Percentiles rank a stretch among this genome's conserved stretches.
phyloP scores from a whole-genome alignment of 2,797 vertebrate genomes.

The Podarcis lilfordi region DNA sequence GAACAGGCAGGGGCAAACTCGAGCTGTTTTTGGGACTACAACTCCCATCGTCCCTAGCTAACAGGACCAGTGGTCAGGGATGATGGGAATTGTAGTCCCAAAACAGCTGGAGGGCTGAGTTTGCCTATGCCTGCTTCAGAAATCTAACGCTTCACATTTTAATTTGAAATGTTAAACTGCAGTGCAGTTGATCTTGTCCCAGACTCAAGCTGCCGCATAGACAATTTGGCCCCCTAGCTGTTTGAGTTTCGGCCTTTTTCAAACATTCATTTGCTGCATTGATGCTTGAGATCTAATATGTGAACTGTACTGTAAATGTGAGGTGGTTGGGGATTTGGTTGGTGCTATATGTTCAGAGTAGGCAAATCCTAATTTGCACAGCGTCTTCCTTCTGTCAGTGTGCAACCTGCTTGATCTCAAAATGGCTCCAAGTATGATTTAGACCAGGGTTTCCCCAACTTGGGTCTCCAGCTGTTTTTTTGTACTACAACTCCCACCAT shows the following conservation, averaged over 20 bases:
- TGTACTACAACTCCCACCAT: too few species aligned
- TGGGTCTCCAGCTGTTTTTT: too few species aligned
- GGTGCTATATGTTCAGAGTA: neutral
- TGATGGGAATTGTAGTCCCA: too few species aligned
- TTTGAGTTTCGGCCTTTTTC: neutral
- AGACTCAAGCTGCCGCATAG: neutral
- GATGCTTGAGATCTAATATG: neutral
- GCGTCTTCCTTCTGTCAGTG: too few species aligned
- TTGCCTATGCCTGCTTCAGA: neutral
- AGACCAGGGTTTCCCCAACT: too few species aligned
- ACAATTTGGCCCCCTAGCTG: neutral
- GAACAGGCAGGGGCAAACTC: neutral
- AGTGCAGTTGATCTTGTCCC: neutral
- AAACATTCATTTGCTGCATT: neutral
- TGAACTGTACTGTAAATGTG: neutral
- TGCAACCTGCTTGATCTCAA: neutral
- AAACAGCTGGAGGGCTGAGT: too few species aligned
- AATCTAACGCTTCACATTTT: neutral
- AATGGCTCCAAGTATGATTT: neutral
- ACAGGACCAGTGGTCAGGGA: too few species aligned
- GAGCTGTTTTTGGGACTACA: too few species aligned
- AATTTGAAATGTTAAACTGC: neutral
- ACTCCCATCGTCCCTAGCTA: too few species aligned
- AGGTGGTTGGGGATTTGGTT: neutral
- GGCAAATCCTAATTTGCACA: neutral